Evolutionary conservation across 1,140 invertebrate species (phyloP).

Genomic region (Drosophila kohkoa): DNA sequence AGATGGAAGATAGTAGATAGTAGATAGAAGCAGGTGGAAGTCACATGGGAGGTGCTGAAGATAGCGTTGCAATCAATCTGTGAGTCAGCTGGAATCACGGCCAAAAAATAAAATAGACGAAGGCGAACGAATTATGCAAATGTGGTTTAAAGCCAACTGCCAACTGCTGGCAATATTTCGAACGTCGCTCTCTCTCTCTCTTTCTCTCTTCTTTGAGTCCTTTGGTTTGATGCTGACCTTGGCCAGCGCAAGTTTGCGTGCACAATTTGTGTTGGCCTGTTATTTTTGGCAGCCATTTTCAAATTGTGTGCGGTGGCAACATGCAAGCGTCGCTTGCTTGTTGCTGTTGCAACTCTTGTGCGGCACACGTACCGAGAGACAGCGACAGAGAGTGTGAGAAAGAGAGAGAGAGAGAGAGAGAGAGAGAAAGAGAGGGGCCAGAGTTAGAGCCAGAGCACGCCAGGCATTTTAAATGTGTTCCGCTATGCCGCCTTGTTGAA

Average conservation of each 20-base stretch:
- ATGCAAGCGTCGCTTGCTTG: constrained; percentile 71
- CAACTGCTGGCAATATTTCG: not conserved
- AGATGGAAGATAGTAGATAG: not conserved
- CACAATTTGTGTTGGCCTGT: constrained; percentile 60
- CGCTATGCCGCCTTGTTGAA: constrained; percentile 56
- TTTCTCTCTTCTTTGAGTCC: no score
- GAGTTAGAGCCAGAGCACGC: constrained; percentile 32
- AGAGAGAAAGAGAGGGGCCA: not conserved
- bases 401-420: no score
- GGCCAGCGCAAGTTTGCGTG: constrained; percentile 58
- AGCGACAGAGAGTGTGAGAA: constrained; percentile 15
- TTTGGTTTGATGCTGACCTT: constrained; percentile 37
- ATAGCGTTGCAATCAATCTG: constrained; percentile 44
- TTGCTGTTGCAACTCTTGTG: constrained; percentile 53
- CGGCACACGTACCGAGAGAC: constrained; percentile 29
- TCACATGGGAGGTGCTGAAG: constrained; percentile 30
- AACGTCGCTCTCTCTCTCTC: no score
- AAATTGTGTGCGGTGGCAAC: constrained; percentile 49
- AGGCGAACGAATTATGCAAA: constrained; percentile 42
- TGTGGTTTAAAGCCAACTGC: constrained; percentile 32
- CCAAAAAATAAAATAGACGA: constrained; percentile 14
- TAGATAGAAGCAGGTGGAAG: not conserved
- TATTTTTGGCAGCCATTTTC: constrained; percentile 69
- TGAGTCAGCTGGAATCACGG: constrained; percentile 32
- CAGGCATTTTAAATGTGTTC: constrained; percentile 72